Evolutionary conservation across 2,113 vertebrate genomes (phyloP), one percentile per base, ranked within the genome.

Genomic region (Amphiprion percula): DNA sequence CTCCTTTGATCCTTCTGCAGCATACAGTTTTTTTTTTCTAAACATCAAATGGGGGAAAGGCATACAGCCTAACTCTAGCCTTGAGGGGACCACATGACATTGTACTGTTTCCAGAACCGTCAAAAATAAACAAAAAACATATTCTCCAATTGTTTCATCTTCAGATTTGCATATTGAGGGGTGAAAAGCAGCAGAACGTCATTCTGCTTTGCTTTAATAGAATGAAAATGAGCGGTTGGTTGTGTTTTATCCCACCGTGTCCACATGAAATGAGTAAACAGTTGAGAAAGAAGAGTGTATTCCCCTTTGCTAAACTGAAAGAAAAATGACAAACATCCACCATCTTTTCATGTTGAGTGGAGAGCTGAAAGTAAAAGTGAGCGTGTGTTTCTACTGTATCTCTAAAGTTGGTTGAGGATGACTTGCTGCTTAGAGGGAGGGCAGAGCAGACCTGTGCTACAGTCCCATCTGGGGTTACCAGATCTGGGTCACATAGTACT

Each of bases 121-220:
- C 67, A 68, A 44, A 85, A 84, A 79, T 79, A 74, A 81, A 74
- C 55, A 77, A 64, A 59, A 54, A 59, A 69, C 15, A 54, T 41
- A 53, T 39, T 74, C 28, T 41, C 53, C 77, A 68, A 86, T 82
- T 60, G 69, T 82, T 82, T 82, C 44, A 80, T 80, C 71, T 82
- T 92, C 91, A 87, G 92, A 95, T 95, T 83, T 95, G 87, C 92
- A 91, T 89, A 72, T 15, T 84, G 87, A 93, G 82, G 85, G 68
- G 6, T 68, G 88, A 56, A 70, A 62, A 58, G 15, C 72, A 11
- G 33, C n/a, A 24, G 44, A 47, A 64, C 26, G 19, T 66, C 37
- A 33, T 68, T 71, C 15, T 75, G 10, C 53, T 81, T 46, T 79
- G 39, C 15, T 47, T 64, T 75, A 33, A 77, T 77, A 68, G n/a